Evolutionary conservation across 2,113 vertebrate genomes (phyloP), one percentile per base, ranked within the genome.

Genomic region (Semicossyphus pulcher): DNA sequence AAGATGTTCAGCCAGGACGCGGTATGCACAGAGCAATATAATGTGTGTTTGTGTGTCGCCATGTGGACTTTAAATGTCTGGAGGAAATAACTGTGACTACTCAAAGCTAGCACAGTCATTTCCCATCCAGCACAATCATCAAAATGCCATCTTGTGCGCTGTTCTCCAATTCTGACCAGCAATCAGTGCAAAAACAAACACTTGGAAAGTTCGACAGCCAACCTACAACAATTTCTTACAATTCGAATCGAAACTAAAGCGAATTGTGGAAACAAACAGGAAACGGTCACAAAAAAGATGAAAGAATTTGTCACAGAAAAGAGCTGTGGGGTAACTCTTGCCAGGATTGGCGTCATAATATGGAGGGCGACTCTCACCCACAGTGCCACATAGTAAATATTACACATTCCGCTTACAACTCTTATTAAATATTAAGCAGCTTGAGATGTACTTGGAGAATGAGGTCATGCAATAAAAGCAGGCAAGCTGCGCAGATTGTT

Each of bases 351-450:
- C 66, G 29, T 78, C 70, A 70, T 64, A 36, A 32, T 51, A 37
- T 20, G 15, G 31, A 42, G 25, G 7, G 4, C 20, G 41, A 44
- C 41, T 44, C 28, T 72, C 67, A 57, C 29, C 63, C 67, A 25
- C 45, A 25, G 48, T 34, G 54, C 57, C 32, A 60, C 26, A 78
- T 39, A 51, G 75, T 70, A 77, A 87, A 80, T 74, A 74, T 74
- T 54, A 81, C 71, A 81, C 74, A 72, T 76, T 84, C 81, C 25
- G 41, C 67, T 81, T 79, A 84, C 28, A 84, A 80, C 32, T 59
- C 57, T 62, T 56, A 78, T 88, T 66, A 86, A 89, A 83, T 84
- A 89, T 88, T 80, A 75, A 89, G 56, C 14, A 44, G 42, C 47
- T 74, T 83, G 76, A 88, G 81, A 80, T 83, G 72, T 83, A 31